These are phyloP conservation scores for Chloroceryle aenea DNA, from an alignment of 2,113 vertebrate species.

Conservation along the genomic window DNA sequence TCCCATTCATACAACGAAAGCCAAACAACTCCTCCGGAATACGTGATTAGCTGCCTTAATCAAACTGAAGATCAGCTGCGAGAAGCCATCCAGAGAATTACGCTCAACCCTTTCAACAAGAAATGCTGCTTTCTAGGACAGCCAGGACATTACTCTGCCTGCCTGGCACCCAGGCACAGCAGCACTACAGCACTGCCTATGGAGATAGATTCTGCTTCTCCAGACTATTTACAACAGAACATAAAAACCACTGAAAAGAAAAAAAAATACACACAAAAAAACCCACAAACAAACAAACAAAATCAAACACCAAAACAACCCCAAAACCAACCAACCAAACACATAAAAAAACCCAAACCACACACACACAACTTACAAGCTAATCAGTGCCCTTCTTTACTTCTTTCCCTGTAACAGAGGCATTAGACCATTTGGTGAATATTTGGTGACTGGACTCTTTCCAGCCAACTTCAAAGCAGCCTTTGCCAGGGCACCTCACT, in stretches of 20 bases:
- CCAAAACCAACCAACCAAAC: neutral
- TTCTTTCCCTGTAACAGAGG: conserved; percentile 25
- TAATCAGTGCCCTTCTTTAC: neutral
- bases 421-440: neutral
- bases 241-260: neutral
- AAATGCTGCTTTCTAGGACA: neutral
- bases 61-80: neutral
- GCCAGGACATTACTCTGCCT: neutral
- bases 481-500: neutral
- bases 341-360: neutral
- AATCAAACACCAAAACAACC: neutral
- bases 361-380: neutral
- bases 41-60: neutral
- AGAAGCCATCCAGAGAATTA: neutral
- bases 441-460: neutral
- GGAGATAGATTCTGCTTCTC: neutral
- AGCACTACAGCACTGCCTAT: neutral
- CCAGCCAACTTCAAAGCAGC: neutral
- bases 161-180: neutral
- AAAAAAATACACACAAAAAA: neutral
- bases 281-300: neutral
- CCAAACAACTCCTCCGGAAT: neutral
- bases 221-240: neutral
- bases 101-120: neutral
- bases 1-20: neutral